Base-by-base conservation (phyloP, 2,797 vertebrate genomes). In the Rhincodon typus region DNA sequence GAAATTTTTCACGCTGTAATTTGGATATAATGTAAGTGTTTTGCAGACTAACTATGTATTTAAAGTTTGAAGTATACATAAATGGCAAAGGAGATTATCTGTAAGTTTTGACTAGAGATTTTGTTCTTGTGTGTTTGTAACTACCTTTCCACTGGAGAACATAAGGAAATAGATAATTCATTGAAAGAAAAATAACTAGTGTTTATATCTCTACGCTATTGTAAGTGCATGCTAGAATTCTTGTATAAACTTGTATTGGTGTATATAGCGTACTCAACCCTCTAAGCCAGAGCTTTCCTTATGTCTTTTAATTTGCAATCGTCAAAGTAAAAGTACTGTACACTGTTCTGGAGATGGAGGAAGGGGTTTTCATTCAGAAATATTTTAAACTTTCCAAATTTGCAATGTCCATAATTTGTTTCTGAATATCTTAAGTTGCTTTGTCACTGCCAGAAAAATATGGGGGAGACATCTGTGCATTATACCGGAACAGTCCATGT, bases 321-420 rank as follows among this genome's bases (percentile, higher is more conserved):
- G n/a, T 67, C 62, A 69, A 69, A 69, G n/a, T 69, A 42, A 69
- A 90, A 69, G 42, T 69, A 69, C 38, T 93, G 90, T 23, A 93
- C n/a, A 69, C n/a, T 42, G 25, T 93, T 69, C 6, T 69, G 62
- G 19, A 69, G 38, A 25, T 23, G 62, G 57, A 57, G 19, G 66
- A 69, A 93, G 62, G n/a, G 21, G 62, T 93, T 93, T 69, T 93
- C 66, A 93, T 69, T 93, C n/a, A 69, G n/a, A 67, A 93, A 93
- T 69, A 10, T 93, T n/a, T 67, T 93, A 93, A 50, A 69, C 69
- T 69, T 69, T 67, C 66, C 46, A 42, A 91, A 93, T 42, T 93
- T 69, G 5, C 21, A 25, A 93, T 38, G 23, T 6, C 6, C 69
- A 57, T 67, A 62, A 67, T 66, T 91, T 21, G 15, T 67, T 67